Evolutionary conservation across 2,888 invertebrate genomes (phyloP), one percentile per base, ranked within the genome.

Genomic region (Coenonympha glycerion): DNA sequence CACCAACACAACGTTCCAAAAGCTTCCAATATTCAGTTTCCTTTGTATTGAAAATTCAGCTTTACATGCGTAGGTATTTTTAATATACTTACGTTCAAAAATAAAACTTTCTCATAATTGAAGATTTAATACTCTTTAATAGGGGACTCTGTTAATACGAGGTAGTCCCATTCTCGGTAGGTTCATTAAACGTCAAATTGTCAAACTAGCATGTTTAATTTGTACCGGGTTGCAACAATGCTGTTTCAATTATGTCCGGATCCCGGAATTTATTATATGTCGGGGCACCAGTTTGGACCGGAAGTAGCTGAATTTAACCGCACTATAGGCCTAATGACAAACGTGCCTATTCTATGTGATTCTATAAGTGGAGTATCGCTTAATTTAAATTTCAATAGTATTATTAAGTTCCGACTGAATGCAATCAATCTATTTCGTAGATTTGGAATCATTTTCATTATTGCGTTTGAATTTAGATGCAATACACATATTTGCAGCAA

Each of bases 221-320:
- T 39, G 11, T 16, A 16, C 9, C 9, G 39, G 22, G 9, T 39
- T 15, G 39, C 24, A 39, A 39, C 24, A 39, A 24, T 24, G 39
- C 15, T 24, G 15, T 15, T 39, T 39, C 22, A 39, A 24, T 39
- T 39, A 24, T 13, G 24, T 9, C 22, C 15, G 24, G 22, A 24
- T 24, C 24, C 15, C 39, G 8, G 9, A 15, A 39, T 24, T 24
- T 24, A 39, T 39, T 39, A 39, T 5, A 39, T 39, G 39, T 15
- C 16, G 24, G 37, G 37, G 13, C 21, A 37, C 37, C 21, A 21
- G 22, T 24, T 39, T 39, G 15, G 22, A 15, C 4, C 15, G 22
- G 39, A 39, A 24, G 39, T 39, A 24, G 39, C 24, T 9, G 39
- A 24, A 22, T 39, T 39, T 15, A 21, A 39, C 39, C 39, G 39